Evolutionary conservation across 2,113 vertebrate species (phyloP), one percentile per base, ranked within the genome.

Genomic region (Lepisosteus osseus): DNA sequence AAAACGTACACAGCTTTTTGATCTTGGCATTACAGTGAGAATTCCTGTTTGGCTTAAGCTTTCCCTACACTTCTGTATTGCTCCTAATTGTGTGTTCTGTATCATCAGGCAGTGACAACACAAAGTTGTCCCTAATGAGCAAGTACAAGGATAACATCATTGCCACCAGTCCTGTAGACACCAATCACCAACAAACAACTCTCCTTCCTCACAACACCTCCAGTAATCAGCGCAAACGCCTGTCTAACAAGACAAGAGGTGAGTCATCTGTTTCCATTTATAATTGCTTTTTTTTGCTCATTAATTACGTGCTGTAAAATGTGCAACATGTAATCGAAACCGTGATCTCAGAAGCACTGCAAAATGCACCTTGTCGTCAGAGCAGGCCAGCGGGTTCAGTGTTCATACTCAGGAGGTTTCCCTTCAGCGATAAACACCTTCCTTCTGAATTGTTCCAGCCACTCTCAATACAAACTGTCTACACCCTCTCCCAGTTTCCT

Each of bases 131-230:
- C 13, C 87, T 99, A 76, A 99, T 99, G 97, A 99, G 95, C 92
- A 99, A 99, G 78, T 99, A 98, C 86, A 99, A 99, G 86, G 97
- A 99, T 88, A 99, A 96, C 85, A 97, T 99, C 87, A 98, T 99
- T 0, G 96, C 96, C 77, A 99, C 96, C 12, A 98, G 96, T 82
- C 96, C 97, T 0, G 93, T 97, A 73, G 95, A 98, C 86, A 93
- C 94, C 1, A 99, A 97, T 86, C 95, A 97, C 85, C 96, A 99
- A 83, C 97, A 97, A 81, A 95, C 97, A 84, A 98, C 95, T 0
- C 87, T 99, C 75, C 93, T 99, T 45, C 95, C 95, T 0, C 97
- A 98, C 80, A 93, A 90, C 82, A 95, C 95, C 54, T 97, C 95
- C 84, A 97, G 94, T 78, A 98, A 92, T 87, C 97, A 99, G 80